Evolutionary conservation across 2,113 vertebrate genomes (phyloP).

Genomic region (Rhodinocichla rosea): DNA sequence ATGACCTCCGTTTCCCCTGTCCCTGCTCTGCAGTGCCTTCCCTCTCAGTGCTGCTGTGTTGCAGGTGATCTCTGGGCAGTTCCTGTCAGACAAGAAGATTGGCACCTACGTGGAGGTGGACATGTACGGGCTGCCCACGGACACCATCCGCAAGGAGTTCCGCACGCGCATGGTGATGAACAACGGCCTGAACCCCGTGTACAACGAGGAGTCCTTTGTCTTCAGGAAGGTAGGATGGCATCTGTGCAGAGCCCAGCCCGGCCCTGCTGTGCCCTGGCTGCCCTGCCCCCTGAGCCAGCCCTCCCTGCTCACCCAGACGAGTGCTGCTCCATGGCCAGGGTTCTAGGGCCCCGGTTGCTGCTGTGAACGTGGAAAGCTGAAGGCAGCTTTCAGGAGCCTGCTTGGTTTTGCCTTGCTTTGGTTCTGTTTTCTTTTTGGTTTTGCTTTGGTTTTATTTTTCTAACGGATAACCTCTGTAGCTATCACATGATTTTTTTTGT

Average conservation of each 20-base stretch:
- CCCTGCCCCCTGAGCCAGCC: not conserved
- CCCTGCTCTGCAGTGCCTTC: not conserved
- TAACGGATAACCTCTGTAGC: conserved; percentile 13
- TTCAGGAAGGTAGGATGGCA: conserved; percentile 88
- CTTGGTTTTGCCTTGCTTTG: not conserved
- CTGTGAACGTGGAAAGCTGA: not conserved
- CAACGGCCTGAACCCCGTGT: conserved; percentile 96
- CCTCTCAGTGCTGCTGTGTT: not conserved
- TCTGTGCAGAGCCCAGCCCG: not conserved
- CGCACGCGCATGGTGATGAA: conserved; percentile 99
- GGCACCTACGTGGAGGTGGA: conserved; percentile 98
- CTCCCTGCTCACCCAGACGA: not conserved
- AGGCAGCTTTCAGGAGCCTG: conserved; percentile 18
- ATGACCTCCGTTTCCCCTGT: rapidly evolving
- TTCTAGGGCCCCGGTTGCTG: not conserved
- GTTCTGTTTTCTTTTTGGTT: not conserved
- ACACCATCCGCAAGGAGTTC: conserved; percentile 97
- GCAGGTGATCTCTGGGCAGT: conserved; percentile 97
- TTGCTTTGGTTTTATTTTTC: not conserved
- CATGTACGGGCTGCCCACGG: conserved; percentile 96
- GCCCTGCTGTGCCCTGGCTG: not conserved
- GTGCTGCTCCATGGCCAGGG: not conserved
- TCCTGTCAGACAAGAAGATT: conserved; percentile 97
- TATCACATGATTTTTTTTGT: conserved; percentile 31
- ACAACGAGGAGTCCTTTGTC: conserved; percentile 97